Evolutionary conservation across 2,113 vertebrate genomes (phyloP).

Genomic region (human): GRCh38 chr3:50681501-50682000

Average conservation of each 20-base stretch:
- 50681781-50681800: constrained; percentile 39
- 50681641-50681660: constrained; percentile 51
- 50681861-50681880: constrained; percentile 22
- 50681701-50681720: constrained; percentile 40
- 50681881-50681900: neutral
- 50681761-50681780: constrained; percentile 11
- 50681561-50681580: constrained; percentile 15
- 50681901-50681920: neutral
- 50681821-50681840: constrained; percentile 41
- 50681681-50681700: constrained; percentile 45
- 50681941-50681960: neutral
- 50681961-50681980: neutral
- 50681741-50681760: constrained; percentile 34
- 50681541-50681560: constrained; percentile 52
- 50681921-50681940: neutral
- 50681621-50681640: constrained; percentile 13
- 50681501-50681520: constrained; percentile 39
- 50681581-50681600: neutral
- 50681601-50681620: constrained; percentile 15
- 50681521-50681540: constrained; percentile 23
- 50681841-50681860: constrained; percentile 11
- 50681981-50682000: constrained; percentile 34
- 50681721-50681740: constrained; percentile 8
- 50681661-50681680: constrained; percentile 39
- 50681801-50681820: constrained; percentile 27